These are phyloP conservation scores for Tetramorium simillimum DNA, from an alignment of 1,140 invertebrate genomes.

Conservation along the genomic window DNA sequence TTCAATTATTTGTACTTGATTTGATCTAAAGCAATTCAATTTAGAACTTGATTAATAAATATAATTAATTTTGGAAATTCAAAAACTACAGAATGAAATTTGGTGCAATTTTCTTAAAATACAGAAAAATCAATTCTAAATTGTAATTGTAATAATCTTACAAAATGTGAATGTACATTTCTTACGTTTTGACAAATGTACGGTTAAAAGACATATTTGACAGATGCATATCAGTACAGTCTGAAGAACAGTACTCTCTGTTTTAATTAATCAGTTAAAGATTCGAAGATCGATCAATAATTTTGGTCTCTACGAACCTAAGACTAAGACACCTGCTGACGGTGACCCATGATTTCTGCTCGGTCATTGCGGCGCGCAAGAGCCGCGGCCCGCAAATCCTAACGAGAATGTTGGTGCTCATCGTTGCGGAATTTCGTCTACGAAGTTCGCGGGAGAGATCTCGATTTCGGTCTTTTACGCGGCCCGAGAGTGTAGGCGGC, in stretches of 20 bases:
- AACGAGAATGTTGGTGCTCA: conserved; percentile 66
- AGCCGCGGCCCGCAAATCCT: conserved; percentile 66
- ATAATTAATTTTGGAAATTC: not conserved
- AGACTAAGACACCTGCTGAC: conserved; percentile 71
- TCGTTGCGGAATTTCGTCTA: conserved; percentile 29
- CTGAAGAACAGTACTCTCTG: not conserved
- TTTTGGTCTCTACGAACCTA: conserved; percentile 64
- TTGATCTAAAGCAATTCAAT: not conserved
- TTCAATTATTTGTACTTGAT: not conserved
- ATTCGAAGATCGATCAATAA: not conserved
- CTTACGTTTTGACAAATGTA: not conserved
- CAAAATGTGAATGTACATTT: not conserved
- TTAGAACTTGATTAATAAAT: not conserved
- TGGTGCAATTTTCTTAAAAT: not conserved
- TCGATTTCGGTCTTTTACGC: not conserved
- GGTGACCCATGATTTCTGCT: conserved; percentile 62
- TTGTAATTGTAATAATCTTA: not conserved
- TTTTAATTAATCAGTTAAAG: not conserved
- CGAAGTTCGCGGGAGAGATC: not conserved
- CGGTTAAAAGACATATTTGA: not conserved
- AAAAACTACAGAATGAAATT: not conserved
- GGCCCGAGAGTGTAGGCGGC: not conserved
- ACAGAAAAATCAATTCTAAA: not conserved
- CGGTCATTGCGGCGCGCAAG: conserved; percentile 38
- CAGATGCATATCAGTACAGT: not conserved